These are phyloP conservation scores for Podarcis siculus DNA, from an alignment of 2,797 vertebrate genomes.

Conservation along the genomic window DNA sequence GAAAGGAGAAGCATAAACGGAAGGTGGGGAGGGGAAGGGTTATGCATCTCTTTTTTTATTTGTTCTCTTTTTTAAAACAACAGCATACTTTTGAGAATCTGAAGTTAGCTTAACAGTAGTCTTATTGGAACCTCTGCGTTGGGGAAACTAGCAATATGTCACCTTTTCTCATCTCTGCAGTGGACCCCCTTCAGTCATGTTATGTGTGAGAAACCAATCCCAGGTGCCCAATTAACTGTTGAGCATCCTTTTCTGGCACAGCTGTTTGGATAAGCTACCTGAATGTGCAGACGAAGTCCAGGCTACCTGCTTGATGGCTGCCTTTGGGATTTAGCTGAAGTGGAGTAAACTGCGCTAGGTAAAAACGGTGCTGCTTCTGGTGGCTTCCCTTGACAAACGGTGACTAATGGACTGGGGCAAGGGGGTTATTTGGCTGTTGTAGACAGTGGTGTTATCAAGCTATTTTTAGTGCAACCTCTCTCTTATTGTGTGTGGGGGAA, in stretches of 20 bases:
- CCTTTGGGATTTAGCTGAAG: slow-evolving; percentile 12
- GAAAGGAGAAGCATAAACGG: background rate
- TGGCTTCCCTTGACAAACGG: slow-evolving; percentile 10
- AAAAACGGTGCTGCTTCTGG: slow-evolving; percentile 8
- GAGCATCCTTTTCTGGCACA: background rate
- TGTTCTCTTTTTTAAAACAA: background rate
- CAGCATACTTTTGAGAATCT: background rate
- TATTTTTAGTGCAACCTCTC: slow-evolving; percentile 17
- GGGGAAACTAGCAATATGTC: background rate
- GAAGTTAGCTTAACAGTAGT: background rate
- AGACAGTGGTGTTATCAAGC: background rate
- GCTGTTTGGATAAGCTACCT: background rate
- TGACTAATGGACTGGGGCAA: background rate
- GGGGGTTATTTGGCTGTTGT: background rate
- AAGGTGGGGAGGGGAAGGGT: background rate
- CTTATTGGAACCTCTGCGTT: background rate
- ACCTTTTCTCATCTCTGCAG: background rate
- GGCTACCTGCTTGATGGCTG: background rate
- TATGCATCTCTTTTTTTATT: background rate
- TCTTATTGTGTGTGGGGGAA: background rate
- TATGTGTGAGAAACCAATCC: background rate
- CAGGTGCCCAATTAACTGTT: slow-evolving; percentile 17
- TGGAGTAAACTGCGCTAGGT: background rate
- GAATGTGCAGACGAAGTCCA: background rate
- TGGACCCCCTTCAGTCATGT: background rate